These are phyloP conservation scores for Limosa lapponica DNA, from an alignment of 2,797 vertebrate species.

Conservation along the genomic window DNA sequence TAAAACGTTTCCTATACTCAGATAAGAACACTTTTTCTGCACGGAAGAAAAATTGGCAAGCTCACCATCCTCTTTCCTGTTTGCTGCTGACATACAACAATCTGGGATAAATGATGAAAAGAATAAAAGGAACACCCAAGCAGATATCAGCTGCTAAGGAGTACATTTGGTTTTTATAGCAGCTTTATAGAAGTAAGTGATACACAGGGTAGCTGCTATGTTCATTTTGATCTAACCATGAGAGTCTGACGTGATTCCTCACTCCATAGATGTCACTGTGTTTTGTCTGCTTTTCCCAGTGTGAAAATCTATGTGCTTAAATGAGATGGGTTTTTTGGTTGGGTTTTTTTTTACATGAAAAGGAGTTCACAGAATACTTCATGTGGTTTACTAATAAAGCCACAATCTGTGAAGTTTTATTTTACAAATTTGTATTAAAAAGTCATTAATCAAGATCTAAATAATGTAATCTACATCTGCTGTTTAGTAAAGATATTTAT, in stretches of 20 bases:
- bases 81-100: neutral
- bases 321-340: neutral
- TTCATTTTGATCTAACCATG: neutral
- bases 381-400: neutral
- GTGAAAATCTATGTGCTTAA: neutral
- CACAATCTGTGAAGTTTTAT: neutral
- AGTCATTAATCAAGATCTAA: neutral
- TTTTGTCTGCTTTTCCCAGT: neutral
- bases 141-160: neutral
- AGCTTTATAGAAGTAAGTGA: neutral
- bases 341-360: neutral
- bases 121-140: neutral
- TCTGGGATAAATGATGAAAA: conserved; percentile 1
- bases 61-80: neutral
- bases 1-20: neutral
- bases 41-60: neutral
- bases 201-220: neutral
- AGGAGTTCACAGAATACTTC: neutral
- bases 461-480: neutral
- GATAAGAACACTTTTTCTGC: neutral
- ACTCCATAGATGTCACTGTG: neutral
- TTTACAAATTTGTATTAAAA: neutral
- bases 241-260: neutral
- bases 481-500: neutral
- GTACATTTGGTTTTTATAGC: neutral